Evolutionary conservation across 2,888 invertebrate genomes (phyloP).

Genomic region (Seira ritae): DNA sequence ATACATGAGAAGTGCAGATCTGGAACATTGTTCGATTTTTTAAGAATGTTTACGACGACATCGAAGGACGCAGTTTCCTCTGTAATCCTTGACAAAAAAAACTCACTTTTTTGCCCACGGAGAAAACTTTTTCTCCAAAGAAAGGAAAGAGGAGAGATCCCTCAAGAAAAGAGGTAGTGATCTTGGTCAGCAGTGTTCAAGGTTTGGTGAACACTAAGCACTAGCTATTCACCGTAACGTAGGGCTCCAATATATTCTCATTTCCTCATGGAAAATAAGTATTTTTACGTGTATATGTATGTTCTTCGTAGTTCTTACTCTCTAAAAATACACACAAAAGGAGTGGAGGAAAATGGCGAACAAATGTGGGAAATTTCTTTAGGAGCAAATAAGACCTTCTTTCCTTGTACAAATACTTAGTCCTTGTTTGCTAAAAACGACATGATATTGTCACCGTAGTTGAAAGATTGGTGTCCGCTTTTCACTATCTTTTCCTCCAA

Average conservation of each 20-base stretch:
- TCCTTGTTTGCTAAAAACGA: constrained; percentile 32
- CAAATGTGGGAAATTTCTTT: not conserved
- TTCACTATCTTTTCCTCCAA: not conserved
- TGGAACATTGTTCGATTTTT: too few species aligned
- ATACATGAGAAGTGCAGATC: too few species aligned
- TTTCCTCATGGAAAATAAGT: constrained; percentile 2
- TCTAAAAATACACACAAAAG: not conserved
- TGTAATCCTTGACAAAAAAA: not conserved
- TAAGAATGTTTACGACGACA: not conserved
- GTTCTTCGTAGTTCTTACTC: too few species aligned
- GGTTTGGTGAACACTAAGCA: constrained; percentile 38
- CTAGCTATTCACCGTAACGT: constrained; percentile 24
- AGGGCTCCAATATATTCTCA: constrained; percentile 39
- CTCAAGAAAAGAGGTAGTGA: constrained; percentile 11
- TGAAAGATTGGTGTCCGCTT: constrained; percentile 42
- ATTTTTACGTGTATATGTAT: not conserved
- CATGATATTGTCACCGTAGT: constrained; percentile 32
- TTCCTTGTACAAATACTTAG: constrained; percentile 20
- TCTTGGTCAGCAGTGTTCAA: constrained; percentile 44
- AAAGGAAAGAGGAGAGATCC: not conserved
- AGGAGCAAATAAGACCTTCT: not conserved
- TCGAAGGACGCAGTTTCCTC: constrained; percentile 12
- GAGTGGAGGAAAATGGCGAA: not conserved
- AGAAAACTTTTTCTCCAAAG: not conserved
- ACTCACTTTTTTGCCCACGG: not conserved